Conservation (phyloP, 2,888 invertebrate genomes). For the Latrodectus elegans region DNA sequence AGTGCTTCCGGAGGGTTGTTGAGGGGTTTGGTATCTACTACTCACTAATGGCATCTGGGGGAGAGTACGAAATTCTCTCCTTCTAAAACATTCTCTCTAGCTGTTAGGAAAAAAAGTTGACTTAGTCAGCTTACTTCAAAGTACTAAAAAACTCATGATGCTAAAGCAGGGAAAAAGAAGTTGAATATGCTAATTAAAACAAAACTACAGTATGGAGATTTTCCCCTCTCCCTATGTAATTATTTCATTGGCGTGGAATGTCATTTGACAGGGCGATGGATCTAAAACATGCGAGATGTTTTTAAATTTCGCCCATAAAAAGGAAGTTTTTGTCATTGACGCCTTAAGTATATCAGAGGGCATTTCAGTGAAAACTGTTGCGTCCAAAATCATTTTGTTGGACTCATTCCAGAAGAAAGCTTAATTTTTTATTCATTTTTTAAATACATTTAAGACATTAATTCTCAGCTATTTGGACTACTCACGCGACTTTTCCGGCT, state of each 20-base stretch:
- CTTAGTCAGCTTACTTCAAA: background rate
- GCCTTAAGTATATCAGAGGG: background rate
- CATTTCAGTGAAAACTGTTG: conserved; percentile 46
- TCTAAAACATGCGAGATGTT: conserved; percentile 4
- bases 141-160: conserved; percentile 10
- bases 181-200: conserved; percentile 38
- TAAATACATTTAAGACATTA: too few relatives aligned
- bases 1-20: conserved; percentile 8
- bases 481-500: too few relatives aligned
- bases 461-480: too few relatives aligned
- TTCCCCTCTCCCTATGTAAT: background rate
- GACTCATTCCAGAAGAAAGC: background rate
- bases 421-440: too few relatives aligned
- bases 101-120: background rate
- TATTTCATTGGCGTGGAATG: background rate
- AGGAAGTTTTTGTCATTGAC: background rate
- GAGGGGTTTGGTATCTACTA: conserved; percentile 4
- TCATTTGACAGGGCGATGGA: background rate
- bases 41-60: background rate
- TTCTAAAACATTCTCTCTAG: background rate
- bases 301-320: conserved; percentile 35
- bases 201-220: too few relatives aligned
- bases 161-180: background rate
- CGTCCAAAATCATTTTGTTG: conserved; percentile 11
- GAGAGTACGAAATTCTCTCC: background rate